phyloP scores from a whole-genome alignment of 1,140 invertebrate species.

The Magallana ariakensis region DNA sequence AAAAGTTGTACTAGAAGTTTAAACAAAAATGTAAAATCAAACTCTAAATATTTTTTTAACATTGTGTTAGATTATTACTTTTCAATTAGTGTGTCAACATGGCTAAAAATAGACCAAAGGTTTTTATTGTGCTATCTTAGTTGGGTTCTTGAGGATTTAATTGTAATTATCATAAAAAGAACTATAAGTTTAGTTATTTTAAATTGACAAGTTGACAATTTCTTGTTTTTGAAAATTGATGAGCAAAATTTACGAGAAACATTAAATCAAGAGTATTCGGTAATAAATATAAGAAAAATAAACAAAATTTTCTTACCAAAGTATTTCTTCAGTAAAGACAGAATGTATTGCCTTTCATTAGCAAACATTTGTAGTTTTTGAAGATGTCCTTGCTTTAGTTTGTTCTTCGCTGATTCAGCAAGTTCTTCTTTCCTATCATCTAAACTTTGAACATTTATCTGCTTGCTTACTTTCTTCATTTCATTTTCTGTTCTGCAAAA shows the following conservation, averaged over 20 bases:
- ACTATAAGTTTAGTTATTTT: not conserved
- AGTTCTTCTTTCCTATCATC: not conserved
- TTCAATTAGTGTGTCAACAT: too few relatives aligned
- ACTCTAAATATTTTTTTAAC: too few relatives aligned
- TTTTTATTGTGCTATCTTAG: too few relatives aligned
- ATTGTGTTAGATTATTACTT: too few relatives aligned
- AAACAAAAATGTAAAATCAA: too few relatives aligned
- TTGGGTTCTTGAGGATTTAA: not conserved
- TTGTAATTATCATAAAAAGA: not conserved
- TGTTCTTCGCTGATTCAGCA: not conserved
- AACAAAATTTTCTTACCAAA: not conserved
- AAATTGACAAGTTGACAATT: not conserved
- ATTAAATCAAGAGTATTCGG: not conserved
- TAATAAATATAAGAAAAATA: not conserved
- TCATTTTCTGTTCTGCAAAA: not conserved
- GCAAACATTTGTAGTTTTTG: constrained; percentile 12
- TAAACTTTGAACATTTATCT: constrained; percentile 3
- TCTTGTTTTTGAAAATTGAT: not conserved
- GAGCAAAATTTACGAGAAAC: not conserved
- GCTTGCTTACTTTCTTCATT: not conserved
- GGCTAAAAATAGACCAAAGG: too few relatives aligned
- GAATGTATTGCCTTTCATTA: constrained; percentile 4
- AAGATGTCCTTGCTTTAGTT: not conserved
- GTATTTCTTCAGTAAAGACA: constrained; percentile 9
- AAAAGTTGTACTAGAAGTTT: too few relatives aligned